phyloP scores from a whole-genome alignment of 2,797 vertebrate genomes.

The Rousettus madagascariensis region DNA sequence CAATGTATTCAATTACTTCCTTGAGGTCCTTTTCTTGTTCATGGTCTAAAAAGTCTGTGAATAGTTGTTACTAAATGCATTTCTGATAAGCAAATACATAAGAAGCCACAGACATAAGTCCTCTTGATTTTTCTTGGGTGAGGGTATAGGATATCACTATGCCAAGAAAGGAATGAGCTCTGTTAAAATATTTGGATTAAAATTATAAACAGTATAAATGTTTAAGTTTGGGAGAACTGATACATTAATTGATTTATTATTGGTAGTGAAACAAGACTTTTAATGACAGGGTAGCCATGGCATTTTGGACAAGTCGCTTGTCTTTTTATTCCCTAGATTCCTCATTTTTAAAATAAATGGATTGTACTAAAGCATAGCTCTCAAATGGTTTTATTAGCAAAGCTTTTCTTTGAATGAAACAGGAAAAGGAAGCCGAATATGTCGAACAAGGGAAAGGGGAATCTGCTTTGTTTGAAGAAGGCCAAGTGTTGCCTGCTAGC shows the following conservation, averaged over 20 bases:
- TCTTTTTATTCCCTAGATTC: neutral
- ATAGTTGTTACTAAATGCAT: neutral
- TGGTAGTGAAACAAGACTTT: neutral
- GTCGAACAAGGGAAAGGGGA: neutral
- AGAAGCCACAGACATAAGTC: neutral
- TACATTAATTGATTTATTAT: neutral
- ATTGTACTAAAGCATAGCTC: neutral
- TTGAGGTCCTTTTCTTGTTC: neutral
- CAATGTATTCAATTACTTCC: neutral
- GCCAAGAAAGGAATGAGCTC: neutral
- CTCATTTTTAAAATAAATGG: neutral
- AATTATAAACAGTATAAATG: neutral
- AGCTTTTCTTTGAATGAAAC: neutral
- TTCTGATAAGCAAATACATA: neutral
- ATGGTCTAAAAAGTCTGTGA: neutral
- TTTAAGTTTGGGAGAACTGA: neutral
- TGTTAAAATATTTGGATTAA: neutral
- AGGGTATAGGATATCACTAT: neutral
- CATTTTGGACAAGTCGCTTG: neutral
- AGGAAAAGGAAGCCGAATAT: neutral
- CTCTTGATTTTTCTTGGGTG: conserved; percentile 19
- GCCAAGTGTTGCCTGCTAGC: neutral
- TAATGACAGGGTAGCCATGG: neutral
- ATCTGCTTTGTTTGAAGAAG: neutral
- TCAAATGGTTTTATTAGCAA: neutral